Base-by-base conservation (phyloP, 2,113 vertebrate genomes). In the Dissostichus mawsoni region DNA sequence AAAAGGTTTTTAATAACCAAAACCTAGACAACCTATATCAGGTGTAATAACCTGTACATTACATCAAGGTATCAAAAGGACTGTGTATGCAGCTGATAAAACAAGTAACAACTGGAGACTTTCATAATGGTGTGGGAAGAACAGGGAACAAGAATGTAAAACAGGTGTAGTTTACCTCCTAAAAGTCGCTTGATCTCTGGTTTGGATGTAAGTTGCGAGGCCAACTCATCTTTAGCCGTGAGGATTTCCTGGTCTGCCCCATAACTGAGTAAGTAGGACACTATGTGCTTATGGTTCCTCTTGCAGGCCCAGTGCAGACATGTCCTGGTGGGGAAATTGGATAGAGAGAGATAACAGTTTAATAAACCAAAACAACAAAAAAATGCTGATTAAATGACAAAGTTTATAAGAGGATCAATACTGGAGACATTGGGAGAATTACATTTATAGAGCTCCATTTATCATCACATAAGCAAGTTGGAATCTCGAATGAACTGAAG, bases 281-380 rank as follows among this genome's bases (percentile, higher is more conserved):
- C 98, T 25, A 99, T 94, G 0, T 96, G 94, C 18, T 94, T 94
- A 1, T 99, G 98, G 92, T 98, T 99, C 79, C 98, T 95, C 85
- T 99, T 99, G 88, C 97, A 99, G 0, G 98, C 98, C 98, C 98
- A 99, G 86, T 99, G 98, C 82, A 99, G 94, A 83, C 97, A 98
- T 0, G 98, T 99, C 98, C 98, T 99, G 88, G 47, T 45, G 56
- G 18, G 14, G 72, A 74, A n/a, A 77, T 55, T 41, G 25, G 20
- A 41, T 41, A 41, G 36, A 62, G 25, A 83, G 48, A 78, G 20
- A 73, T 51, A 3, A 57, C 5, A 62, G 14, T 29, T 78, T 50
- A 80, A 44, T 48, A 0, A 72, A 18, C 13, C 4, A 25, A 84
- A 36, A 44, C 20, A 63, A 5, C n/a, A 36, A 33, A 17, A 12